Conservation (phyloP, 1,140 invertebrate genomes). For the Epicauta chinensis region DNA sequence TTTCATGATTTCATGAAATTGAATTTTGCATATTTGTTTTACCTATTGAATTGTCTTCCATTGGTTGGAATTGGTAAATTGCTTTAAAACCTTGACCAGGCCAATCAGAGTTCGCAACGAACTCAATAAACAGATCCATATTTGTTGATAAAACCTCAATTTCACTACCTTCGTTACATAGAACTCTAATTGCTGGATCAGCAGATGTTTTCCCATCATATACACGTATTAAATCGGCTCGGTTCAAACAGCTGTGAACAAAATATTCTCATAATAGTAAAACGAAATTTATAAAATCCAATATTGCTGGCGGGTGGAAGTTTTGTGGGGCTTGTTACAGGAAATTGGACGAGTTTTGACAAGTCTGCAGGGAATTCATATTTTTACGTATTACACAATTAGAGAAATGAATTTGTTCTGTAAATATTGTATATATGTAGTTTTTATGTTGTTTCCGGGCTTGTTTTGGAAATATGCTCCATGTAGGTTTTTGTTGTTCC, state of each 20-base stretch:
- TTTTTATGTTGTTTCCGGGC: too few relatives aligned
- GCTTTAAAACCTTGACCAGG: constrained; percentile 83
- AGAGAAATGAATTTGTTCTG: too few relatives aligned
- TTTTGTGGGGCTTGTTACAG: too few relatives aligned
- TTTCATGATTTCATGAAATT: neutral
- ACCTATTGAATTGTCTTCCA: constrained; percentile 48
- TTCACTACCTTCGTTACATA: constrained; percentile 71
- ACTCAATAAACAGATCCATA: constrained; percentile 71
- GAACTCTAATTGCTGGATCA: constrained; percentile 65
- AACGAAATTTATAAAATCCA: too few relatives aligned
- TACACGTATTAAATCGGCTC: constrained; percentile 73
- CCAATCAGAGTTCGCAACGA: constrained; percentile 71
- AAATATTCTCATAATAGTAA: neutral
- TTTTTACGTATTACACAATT: too few relatives aligned
- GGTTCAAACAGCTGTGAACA: constrained; percentile 67
- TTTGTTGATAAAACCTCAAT: constrained; percentile 75
- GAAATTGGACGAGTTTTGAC: too few relatives aligned
- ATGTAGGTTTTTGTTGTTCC: too few relatives aligned
- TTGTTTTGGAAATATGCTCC: too few relatives aligned
- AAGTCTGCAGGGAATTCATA: too few relatives aligned
- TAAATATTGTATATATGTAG: too few relatives aligned
- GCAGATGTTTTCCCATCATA: constrained; percentile 63
- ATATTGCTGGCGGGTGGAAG: too few relatives aligned
- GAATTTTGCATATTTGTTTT: constrained; percentile 9
- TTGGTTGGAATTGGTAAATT: constrained; percentile 67